A percentile compares a stretch with the other conserved stretches of the same genome.
These are phyloP conservation scores for Eupithecia exiguata DNA, from an alignment of 2,888 invertebrate species.

Conservation along the genomic window DNA sequence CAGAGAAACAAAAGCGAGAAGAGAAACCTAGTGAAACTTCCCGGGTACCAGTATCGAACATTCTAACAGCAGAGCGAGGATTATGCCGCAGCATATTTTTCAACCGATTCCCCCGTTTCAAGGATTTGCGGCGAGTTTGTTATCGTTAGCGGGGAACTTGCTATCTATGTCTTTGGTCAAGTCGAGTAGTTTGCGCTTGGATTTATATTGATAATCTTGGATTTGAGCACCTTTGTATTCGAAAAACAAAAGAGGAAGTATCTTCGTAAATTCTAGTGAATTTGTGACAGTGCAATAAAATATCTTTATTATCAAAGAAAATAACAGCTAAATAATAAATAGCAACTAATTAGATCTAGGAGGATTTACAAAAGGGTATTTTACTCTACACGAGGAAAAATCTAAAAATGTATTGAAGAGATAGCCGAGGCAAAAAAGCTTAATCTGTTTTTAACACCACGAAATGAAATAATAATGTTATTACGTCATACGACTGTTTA, in stretches of 20 bases:
- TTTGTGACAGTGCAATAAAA: not conserved
- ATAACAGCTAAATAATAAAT: no score
- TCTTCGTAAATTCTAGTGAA: not conserved
- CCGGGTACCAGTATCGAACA: not conserved
- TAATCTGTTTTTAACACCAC: no score
- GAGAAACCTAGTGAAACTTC: not conserved
- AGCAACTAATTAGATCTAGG: no score
- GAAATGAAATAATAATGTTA: no score
- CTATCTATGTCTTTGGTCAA: conserved; percentile 40
- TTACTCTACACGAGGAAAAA: no score
- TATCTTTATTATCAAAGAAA: no score
- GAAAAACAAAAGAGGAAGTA: not conserved
- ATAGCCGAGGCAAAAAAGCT: no score
- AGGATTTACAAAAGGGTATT: no score
- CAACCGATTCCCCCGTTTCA: conserved; percentile 67
- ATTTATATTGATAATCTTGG: conserved; percentile 54
- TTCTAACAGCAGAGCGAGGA: conserved; percentile 44
- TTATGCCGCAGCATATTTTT: conserved; percentile 78
- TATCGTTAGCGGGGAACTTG: conserved; percentile 70
- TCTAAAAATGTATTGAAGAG: no score
- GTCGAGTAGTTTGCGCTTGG: conserved; percentile 32
- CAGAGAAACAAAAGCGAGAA: no score
- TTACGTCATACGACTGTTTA: no score
- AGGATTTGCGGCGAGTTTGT: conserved; percentile 70
- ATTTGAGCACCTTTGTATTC: conserved; percentile 7